These are phyloP conservation scores for Meteorus colon DNA, from an alignment of 2,888 invertebrate genomes.

Conservation along the genomic window DNA sequence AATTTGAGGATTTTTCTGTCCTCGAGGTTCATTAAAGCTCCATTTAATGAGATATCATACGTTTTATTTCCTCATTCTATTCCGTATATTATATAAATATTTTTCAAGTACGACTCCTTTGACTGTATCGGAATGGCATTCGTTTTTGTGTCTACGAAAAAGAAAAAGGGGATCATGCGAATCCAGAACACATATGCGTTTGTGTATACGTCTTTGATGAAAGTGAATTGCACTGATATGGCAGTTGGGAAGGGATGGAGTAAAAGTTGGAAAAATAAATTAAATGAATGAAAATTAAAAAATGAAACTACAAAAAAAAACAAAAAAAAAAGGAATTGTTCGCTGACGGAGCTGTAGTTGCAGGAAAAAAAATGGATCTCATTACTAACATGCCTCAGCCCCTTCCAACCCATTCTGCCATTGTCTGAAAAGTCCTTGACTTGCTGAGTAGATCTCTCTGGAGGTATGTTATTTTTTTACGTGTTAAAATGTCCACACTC, in stretches of 20 bases:
- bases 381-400: slow-evolving; percentile 35
- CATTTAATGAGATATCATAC: too few species aligned
- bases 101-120: too few species aligned
- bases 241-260: neutral
- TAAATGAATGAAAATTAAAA: neutral
- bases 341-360: slow-evolving; percentile 29
- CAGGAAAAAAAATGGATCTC: slow-evolving; percentile 38
- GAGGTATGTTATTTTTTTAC: slow-evolving; percentile 2
- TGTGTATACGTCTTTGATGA: neutral
- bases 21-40: too few species aligned
- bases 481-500: slow-evolving; percentile 17
- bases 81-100: too few species aligned
- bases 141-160: neutral
- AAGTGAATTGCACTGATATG: neutral
- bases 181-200: neutral
- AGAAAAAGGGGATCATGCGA: slow-evolving; percentile 17
- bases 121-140: too few species aligned
- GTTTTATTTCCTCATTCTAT: too few species aligned
- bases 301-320: neutral
- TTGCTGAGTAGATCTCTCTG: slow-evolving; percentile 31
- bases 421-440: slow-evolving; percentile 32
- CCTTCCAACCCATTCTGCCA: slow-evolving; percentile 14
- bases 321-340: slow-evolving; percentile 20
- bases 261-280: neutral
- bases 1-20: too few species aligned